Evolutionary conservation across 2,113 vertebrate genomes (phyloP).

Genomic region (Clarias gariepinus): DNA sequence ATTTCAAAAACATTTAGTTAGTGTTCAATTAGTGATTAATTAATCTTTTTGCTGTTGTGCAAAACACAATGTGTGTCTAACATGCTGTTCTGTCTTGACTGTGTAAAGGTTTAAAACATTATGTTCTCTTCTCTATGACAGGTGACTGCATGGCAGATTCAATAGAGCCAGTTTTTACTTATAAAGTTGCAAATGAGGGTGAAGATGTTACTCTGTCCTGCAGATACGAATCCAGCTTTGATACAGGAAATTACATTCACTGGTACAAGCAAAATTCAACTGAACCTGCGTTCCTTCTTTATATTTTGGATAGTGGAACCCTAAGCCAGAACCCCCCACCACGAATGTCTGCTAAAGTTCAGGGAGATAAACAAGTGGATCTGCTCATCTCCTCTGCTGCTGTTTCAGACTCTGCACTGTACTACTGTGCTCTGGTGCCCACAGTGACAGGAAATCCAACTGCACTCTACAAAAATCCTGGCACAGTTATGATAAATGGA

Average conservation of each 20-base stretch:
- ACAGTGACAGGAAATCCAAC: too few relatives aligned
- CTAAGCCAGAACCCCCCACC: neutral
- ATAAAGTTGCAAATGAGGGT: neutral
- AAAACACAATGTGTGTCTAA: too few relatives aligned
- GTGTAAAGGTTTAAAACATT: too few relatives aligned
- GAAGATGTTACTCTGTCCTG: slow-evolving; percentile 26
- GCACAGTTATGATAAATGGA: too few relatives aligned
- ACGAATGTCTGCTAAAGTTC: neutral
- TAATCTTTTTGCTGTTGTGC: neutral
- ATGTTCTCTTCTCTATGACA: too few relatives aligned
- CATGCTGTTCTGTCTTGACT: too few relatives aligned
- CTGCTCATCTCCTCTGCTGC: neutral
- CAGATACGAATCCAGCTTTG: neutral
- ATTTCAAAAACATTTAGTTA: too few relatives aligned
- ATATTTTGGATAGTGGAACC: neutral
- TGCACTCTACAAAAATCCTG: too few relatives aligned
- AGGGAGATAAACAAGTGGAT: neutral
- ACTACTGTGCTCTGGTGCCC: too few relatives aligned
- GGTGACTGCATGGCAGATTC: too few relatives aligned
- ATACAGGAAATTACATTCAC: neutral
- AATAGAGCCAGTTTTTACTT: too few relatives aligned
- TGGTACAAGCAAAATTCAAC: slow-evolving; percentile 37
- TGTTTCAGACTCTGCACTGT: too few relatives aligned
- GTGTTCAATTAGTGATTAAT: neutral
- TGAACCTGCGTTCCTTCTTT: neutral